phyloP scores from a whole-genome alignment of 2,797 vertebrate species.

The Somateria mollissima region DNA sequence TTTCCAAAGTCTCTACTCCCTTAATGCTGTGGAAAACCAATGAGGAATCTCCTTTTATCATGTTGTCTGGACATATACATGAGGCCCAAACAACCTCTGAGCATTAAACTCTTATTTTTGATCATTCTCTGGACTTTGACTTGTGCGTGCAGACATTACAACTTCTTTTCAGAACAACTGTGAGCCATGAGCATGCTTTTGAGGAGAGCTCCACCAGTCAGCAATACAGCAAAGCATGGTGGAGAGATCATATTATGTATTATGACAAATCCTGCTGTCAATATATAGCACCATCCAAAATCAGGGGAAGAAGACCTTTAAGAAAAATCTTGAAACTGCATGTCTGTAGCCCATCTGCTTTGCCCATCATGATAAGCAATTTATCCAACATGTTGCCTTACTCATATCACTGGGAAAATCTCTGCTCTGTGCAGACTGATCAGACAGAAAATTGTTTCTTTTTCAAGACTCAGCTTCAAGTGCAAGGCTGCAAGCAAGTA shows the following conservation, averaged over 20 bases:
- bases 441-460: not conserved
- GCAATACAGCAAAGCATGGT: not conserved
- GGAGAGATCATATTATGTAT: not conserved
- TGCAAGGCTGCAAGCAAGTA: not conserved
- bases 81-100: not conserved
- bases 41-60: not conserved
- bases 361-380: not conserved
- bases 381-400: not conserved
- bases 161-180: not conserved
- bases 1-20: not conserved
- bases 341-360: not conserved
- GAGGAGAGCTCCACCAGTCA: not conserved
- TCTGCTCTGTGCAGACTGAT: not conserved
- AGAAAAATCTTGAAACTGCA: not conserved
- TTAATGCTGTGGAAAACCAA: not conserved
- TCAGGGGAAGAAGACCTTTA: not conserved
- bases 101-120: not conserved
- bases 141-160: not conserved
- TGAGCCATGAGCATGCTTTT: not conserved
- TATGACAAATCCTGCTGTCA: not conserved
- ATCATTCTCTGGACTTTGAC: not conserved
- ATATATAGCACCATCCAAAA: not conserved
- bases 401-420: not conserved
- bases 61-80: not conserved
- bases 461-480: not conserved